These are phyloP conservation scores for Tribolium freemani DNA, from an alignment of 2,888 invertebrate genomes.

Conservation along the genomic window DNA sequence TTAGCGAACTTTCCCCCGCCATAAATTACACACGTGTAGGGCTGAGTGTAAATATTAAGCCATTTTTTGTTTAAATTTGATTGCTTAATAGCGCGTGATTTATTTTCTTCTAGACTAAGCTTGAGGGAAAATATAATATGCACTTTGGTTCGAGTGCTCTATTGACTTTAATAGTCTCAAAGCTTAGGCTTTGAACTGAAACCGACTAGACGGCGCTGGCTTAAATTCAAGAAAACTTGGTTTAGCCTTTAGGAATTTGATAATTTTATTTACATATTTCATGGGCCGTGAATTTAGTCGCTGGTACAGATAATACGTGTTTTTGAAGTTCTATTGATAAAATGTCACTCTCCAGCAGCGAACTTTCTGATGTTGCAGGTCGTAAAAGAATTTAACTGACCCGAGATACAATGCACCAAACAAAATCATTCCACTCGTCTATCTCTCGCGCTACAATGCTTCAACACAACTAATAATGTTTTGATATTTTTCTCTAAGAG, in stretches of 20 bases:
- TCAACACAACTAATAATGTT: slow-evolving; percentile 17
- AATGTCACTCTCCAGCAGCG: not conserved
- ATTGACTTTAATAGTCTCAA: slow-evolving; percentile 22
- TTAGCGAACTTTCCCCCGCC: not conserved
- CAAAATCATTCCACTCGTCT: not conserved
- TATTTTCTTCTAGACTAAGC: not conserved
- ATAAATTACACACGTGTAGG: not conserved
- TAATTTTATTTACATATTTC: slow-evolving; percentile 6
- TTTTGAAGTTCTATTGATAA: not conserved
- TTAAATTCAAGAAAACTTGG: slow-evolving; percentile 7
- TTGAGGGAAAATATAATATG: slow-evolving; percentile 29
- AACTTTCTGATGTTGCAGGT: not conserved
- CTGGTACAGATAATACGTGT: not conserved
- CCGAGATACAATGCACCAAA: not conserved
- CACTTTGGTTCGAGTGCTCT: slow-evolving; percentile 24
- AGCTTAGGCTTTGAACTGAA: slow-evolving; percentile 22
- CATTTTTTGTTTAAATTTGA: too few relatives aligned
- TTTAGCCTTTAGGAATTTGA: slow-evolving; percentile 1
- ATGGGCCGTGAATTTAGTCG: not conserved
- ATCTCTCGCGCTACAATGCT: slow-evolving; percentile 17
- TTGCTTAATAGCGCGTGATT: not conserved
- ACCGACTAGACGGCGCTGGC: slow-evolving; percentile 11
- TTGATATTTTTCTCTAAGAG: not conserved
- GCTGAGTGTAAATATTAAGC: not conserved
- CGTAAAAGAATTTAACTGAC: not conserved